Evolutionary conservation across 2,113 vertebrate species (phyloP).

Genomic region (Otocyon megalotis): DNA sequence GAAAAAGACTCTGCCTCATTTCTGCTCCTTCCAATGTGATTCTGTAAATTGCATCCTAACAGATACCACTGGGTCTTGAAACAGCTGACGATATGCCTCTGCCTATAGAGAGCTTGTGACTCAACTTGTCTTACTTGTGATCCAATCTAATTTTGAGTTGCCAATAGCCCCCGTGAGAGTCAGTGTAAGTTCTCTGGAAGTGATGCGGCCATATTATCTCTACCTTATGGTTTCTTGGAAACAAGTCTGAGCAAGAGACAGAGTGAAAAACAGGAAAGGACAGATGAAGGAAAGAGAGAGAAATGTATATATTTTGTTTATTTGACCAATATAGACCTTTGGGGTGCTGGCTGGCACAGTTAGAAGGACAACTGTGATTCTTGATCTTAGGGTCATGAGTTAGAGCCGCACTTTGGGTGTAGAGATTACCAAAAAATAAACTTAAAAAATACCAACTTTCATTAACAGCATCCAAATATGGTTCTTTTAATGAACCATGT

Average conservation of each 20-base stretch:
- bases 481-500: not conserved
- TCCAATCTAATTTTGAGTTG: not conserved
- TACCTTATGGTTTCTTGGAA: not conserved
- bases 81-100: not conserved
- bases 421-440: not conserved
- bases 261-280: not conserved
- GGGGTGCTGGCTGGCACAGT: not conserved
- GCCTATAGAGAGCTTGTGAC: not conserved
- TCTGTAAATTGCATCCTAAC: not conserved
- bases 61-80: not conserved
- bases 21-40: not conserved
- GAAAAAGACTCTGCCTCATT: not conserved
- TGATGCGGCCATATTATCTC: not conserved
- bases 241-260: not conserved
- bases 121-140: not conserved
- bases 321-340: not conserved
- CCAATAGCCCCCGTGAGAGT: not conserved
- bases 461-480: not conserved
- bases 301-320: not conserved
- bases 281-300: not conserved
- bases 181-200: not conserved
- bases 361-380: not conserved
- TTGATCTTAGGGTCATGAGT: not conserved
- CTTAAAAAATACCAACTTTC: not conserved
- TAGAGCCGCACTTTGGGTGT: not conserved